A percentile compares a stretch with the other conserved stretches of the same genome.
These are phyloP conservation scores for Dicycla oo DNA, from an alignment of 2,888 invertebrate genomes.

Conservation along the genomic window DNA sequence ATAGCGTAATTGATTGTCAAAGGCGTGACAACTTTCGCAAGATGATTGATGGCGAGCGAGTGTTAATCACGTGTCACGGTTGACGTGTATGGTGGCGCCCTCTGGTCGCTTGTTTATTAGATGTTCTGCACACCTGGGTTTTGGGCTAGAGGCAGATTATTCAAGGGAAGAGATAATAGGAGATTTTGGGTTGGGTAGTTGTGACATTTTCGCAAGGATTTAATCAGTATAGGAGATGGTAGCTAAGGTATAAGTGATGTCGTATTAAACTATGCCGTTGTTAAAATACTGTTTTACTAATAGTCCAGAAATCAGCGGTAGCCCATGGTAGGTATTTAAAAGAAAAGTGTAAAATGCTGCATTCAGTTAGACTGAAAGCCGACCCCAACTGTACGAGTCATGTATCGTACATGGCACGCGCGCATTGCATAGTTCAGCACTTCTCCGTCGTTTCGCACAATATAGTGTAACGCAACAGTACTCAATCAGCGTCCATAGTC, in stretches of 20 bases:
- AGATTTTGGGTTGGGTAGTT: slow-evolving; percentile 5
- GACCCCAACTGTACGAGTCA: background rate
- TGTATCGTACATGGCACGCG: too few relatives aligned
- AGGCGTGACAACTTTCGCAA: slow-evolving; percentile 58
- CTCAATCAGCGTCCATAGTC: too few relatives aligned
- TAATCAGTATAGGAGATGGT: background rate
- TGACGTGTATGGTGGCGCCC: slow-evolving; percentile 53
- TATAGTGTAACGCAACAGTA: too few relatives aligned
- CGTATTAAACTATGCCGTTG: background rate
- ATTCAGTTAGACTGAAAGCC: background rate
- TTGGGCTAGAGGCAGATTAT: slow-evolving; percentile 1
- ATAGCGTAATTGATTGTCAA: slow-evolving; percentile 59
- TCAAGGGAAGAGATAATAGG: background rate
- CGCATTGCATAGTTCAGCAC: too few relatives aligned
- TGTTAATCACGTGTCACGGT: slow-evolving; percentile 53
- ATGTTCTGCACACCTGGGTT: slow-evolving; percentile 35
- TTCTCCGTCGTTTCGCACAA: too few relatives aligned
- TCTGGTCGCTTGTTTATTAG: slow-evolving; percentile 35
- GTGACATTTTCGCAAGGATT: background rate
- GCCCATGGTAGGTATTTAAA: too few relatives aligned
- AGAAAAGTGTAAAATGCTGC: background rate
- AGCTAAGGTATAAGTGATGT: background rate
- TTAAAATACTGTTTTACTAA: background rate
- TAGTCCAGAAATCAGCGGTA: background rate
- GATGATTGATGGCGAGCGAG: slow-evolving; percentile 57